These are phyloP conservation scores for Siniperca obscura DNA, from an alignment of 2,797 vertebrate species.

Conservation along the genomic window DNA sequence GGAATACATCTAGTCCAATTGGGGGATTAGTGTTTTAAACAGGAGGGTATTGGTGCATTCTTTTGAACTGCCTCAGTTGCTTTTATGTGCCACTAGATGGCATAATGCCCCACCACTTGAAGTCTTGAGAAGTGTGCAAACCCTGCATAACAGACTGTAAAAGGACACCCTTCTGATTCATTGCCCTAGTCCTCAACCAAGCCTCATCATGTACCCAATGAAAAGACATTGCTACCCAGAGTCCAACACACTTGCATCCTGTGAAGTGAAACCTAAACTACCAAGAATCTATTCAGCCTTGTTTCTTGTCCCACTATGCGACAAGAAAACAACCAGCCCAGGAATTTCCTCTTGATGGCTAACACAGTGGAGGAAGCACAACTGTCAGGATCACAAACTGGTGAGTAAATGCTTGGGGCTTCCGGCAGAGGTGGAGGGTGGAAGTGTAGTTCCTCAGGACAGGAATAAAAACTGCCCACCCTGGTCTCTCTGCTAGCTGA, in stretches of 20 bases:
- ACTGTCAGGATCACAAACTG: conserved; percentile 70
- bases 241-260: conserved; percentile 69
- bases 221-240: conserved; percentile 70
- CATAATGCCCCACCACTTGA: conserved; percentile 26
- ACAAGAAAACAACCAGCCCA: conserved; percentile 68
- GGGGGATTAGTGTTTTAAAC: background rate
- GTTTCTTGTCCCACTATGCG: conserved; percentile 50
- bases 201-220: conserved; percentile 74
- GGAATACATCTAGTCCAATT: background rate
- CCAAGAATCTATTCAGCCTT: conserved; percentile 51
- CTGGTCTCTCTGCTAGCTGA: conserved; percentile 43
- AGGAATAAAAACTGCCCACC: conserved; percentile 60
- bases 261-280: conserved; percentile 71
- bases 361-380: conserved; percentile 62
- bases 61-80: background rate
- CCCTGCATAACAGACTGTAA: conserved; percentile 62
- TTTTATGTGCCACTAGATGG: conserved; percentile 71
- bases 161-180: conserved; percentile 74
- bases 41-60: background rate
- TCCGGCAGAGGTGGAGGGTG: conserved; percentile 60
- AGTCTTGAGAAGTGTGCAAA: conserved; percentile 7
- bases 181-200: conserved; percentile 55
- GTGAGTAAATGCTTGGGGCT: conserved; percentile 69
- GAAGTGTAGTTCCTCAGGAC: conserved; percentile 62
- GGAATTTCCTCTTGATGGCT: conserved; percentile 77